Evolutionary conservation across 2,113 vertebrate species (phyloP).

Genomic region (Chionis minor): DNA sequence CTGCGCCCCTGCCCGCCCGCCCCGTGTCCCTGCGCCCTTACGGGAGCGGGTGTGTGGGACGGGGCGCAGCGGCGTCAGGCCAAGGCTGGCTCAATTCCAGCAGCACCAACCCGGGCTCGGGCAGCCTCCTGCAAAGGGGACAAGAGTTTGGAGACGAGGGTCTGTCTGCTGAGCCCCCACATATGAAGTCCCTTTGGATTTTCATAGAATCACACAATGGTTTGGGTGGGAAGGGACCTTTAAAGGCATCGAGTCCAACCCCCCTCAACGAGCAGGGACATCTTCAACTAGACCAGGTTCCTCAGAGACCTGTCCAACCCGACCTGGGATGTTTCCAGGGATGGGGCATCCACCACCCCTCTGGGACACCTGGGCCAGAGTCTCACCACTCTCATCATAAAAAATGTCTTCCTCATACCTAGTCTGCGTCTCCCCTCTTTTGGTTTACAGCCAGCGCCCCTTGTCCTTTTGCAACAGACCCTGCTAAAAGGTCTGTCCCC

Average conservation of each 20-base stretch:
- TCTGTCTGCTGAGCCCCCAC: background rate
- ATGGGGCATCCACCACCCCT: background rate
- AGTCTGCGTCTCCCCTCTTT: background rate
- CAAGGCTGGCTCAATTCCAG: background rate
- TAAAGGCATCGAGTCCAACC: background rate
- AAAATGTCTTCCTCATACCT: no score
- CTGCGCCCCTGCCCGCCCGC: background rate
- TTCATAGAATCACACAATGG: accelerated
- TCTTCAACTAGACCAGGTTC: accelerated
- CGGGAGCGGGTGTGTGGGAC: background rate
- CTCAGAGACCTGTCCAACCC: background rate
- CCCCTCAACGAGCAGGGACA: accelerated
- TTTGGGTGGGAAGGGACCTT: background rate
- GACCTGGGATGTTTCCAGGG: background rate
- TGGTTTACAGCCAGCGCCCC: background rate
- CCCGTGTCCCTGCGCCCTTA: background rate
- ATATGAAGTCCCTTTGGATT: background rate
- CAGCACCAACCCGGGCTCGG: accelerated
- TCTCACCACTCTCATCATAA: accelerated
- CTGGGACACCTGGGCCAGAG: background rate
- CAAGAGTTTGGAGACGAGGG: background rate
- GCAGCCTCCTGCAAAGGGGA: background rate
- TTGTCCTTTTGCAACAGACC: no score
- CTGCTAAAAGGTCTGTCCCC: no score
- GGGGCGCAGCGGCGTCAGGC: no score